These are phyloP conservation scores for Lucilia cuprina DNA, from an alignment of 1,140 invertebrate species.

Conservation along the genomic window DNA sequence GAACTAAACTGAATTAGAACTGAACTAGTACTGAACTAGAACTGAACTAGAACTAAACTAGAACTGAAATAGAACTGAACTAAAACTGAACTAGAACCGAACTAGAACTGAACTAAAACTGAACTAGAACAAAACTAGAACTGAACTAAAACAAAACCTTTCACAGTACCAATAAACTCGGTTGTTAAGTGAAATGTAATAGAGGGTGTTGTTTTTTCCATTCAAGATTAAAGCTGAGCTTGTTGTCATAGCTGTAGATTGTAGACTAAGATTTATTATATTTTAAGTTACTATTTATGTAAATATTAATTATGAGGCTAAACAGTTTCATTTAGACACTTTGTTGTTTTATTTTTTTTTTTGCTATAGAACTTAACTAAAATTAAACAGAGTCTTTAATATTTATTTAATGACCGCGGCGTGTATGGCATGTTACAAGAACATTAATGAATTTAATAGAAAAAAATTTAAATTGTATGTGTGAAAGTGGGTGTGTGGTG, in stretches of 20 bases:
- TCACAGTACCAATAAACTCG: too few relatives aligned
- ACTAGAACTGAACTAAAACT: too few relatives aligned
- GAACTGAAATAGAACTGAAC: too few relatives aligned
- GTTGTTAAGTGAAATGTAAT: neutral
- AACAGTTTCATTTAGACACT: neutral
- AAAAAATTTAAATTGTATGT: neutral
- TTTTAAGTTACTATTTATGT: too few relatives aligned
- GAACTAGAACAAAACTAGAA: too few relatives aligned
- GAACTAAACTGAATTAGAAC: too few relatives aligned
- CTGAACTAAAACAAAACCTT: too few relatives aligned
- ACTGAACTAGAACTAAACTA: too few relatives aligned
- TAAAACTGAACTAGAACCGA: too few relatives aligned
- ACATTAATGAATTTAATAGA: neutral
- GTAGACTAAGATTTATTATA: neutral
- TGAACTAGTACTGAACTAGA: too few relatives aligned
- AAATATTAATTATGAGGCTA: too few relatives aligned
- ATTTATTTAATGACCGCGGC: neutral
- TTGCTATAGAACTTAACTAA: neutral
- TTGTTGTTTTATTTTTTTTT: neutral
- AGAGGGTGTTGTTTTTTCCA: neutral
- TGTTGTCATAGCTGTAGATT: neutral
- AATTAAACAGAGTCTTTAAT: neutral
- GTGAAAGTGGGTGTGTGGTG: too few relatives aligned
- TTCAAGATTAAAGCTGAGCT: neutral
- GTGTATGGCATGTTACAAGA: neutral